phyloP scores from a whole-genome alignment of 1,140 invertebrate species.

The Drosophila paulistorum region DNA sequence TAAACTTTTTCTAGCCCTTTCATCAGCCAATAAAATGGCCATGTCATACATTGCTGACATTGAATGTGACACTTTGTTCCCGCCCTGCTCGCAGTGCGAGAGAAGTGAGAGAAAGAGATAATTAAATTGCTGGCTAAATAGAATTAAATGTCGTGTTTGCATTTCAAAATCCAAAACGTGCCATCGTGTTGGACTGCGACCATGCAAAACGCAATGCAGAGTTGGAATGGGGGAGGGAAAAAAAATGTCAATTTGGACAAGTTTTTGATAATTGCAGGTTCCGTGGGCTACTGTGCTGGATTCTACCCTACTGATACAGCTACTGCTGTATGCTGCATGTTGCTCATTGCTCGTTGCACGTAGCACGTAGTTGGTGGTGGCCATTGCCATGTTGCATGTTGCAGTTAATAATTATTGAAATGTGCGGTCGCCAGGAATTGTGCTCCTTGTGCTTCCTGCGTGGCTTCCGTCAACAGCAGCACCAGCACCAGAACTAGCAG shows the following conservation, averaged over 20 bases:
- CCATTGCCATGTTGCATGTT: conserved; percentile 66
- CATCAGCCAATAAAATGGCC: conserved; percentile 2
- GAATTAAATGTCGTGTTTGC: conserved; percentile 81
- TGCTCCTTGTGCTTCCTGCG: conserved; percentile 77
- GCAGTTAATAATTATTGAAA: conserved; percentile 82
- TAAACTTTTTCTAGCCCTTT: background rate
- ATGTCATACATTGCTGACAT: conserved; percentile 50
- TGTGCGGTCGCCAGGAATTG: conserved; percentile 77
- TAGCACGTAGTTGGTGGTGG: conserved; percentile 27
- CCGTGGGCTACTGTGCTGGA: conserved; percentile 32
- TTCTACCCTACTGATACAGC: conserved; percentile 53
- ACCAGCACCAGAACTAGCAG: conserved; percentile 22
- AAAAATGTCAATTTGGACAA: conserved; percentile 80
- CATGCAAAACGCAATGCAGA: conserved; percentile 41
- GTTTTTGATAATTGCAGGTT: conserved; percentile 76
- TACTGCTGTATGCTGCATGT: conserved; percentile 22
- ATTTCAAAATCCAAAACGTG: conserved; percentile 78
- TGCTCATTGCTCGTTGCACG: conserved; percentile 41
- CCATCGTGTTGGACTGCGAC: conserved; percentile 25
- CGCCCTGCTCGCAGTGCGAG: background rate
- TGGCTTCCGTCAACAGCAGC: conserved; percentile 59
- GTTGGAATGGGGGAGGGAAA: conserved; percentile 21
- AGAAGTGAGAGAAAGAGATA: conserved; percentile 53
- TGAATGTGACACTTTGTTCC: conserved; percentile 63
- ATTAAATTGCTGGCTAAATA: conserved; percentile 78